Base-by-base conservation (phyloP, 2,888 invertebrate species). In the Psococerastis gibbosa region DNA sequence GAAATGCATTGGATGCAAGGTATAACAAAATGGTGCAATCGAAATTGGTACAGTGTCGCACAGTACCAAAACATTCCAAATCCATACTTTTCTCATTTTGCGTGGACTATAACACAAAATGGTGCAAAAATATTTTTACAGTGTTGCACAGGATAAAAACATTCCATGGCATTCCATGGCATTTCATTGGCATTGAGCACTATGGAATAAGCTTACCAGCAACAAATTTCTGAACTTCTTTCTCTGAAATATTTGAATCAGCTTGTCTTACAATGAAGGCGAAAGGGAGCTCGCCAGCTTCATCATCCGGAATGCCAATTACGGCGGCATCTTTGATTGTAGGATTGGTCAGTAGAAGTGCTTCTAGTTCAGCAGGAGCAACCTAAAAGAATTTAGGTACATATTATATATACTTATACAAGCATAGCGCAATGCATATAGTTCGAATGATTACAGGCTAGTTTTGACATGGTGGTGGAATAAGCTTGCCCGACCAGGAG, bases 281-380 rank as follows among this genome's bases (percentile, higher is more conserved):
- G 48, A 72, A 52, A 8, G 84, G 83, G 43, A 82, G 60, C 58
- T 84, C 83, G 11, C 85, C 85, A 32, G 76, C 73, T 41, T 56
- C 56, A 54, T 75, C 76, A 58, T 85, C 71, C 0, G 81, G 76
- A 42, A 71, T 57, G 13, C 87, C 89, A 54, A 87, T 71, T 27
- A 91, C 89, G 27, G 80, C 88, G 16, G 71, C 78, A 56, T 89
- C 87, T 44, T 71, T 69, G 42, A 89, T 71, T 43, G 69, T 70
- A 1, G 70, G 65, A 63, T 82, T 74, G 31, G 72, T 72, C 43
- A 85, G 62, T 32, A 91, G 59, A 41, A 89, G 54, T 13, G 75
- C 76, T 61, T 92, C 91, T 32, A 92, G 61, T 63, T 91, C 89
- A 1, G 88, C 87, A 2, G 89, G 89, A 1, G 88, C 78, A 32